Base-by-base conservation (phyloP, 92 coral and sea anemone genomes). In the Pocillopora grandis region DNA sequence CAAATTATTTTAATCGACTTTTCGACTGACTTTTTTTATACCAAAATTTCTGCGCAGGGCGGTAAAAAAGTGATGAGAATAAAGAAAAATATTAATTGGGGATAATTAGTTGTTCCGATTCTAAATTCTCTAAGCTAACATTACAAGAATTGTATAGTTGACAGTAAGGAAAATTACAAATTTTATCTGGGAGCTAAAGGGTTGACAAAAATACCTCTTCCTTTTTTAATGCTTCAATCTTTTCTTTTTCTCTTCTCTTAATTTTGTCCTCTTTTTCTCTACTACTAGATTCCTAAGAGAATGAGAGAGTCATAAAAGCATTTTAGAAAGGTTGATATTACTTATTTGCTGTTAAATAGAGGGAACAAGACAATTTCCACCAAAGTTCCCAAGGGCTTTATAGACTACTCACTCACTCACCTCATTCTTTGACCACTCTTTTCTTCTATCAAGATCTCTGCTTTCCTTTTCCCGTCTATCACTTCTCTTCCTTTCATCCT, bases 241-340 rank as follows among this genome's bases (percentile, higher is more conserved):
- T 74, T 75, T 94, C 90, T 67, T 73, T 92, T 81, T 94, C 95
- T 88, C 92, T 88, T 63, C 82, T 83, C 70, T 83, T 89, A 33
- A 78, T 66, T 77, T 33, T 79, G 49, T 72, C 89, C n/a, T 80
- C 89, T 86, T 80, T 86, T 13, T 86, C 85, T 71, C 61, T 86
- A 1, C 49, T 72, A 20, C 55, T 76, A 73, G 21, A 62, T 61
- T 18, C 66, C 86, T 82, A 10, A 27, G 14, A 55, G 13, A 81
- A 33, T 8, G 23, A 23, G 58, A 13, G 15, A 36, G 74, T 15
- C 23, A 5, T 15, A 31, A 1, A 5, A 13, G 37, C 35, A 33
- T 69, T 35, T 33, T 16, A 19, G 35, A 35, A 3, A 36, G 74
- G 7, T 42, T 37, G 57, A 36, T 35, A 5, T 68, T 13, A 68